Conservation (phyloP, 2,888 invertebrate genomes). For the Coleophora flavipennella region DNA sequence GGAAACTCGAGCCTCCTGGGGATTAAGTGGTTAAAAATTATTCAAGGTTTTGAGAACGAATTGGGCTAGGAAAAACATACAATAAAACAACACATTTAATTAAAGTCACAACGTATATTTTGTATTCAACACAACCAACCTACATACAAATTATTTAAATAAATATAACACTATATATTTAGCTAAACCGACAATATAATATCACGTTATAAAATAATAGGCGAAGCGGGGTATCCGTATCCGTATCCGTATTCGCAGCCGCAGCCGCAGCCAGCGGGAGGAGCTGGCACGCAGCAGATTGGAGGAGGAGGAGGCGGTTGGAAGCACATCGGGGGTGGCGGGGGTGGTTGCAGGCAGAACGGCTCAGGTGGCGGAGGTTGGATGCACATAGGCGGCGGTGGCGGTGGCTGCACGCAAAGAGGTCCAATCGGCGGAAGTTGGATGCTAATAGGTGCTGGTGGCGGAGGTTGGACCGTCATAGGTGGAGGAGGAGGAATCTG, state of each 20-base stretch:
- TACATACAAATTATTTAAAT: too few species aligned
- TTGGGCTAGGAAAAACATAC: neutral
- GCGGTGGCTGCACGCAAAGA: slow-evolving; percentile 47
- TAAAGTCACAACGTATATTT: too few species aligned
- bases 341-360: slow-evolving; percentile 45
- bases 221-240: too few species aligned
- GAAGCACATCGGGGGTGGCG: slow-evolving; percentile 44
- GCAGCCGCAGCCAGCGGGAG: slow-evolving; percentile 12
- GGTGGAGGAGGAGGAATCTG: slow-evolving; percentile 52
- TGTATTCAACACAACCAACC: too few species aligned
- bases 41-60: too few species aligned
- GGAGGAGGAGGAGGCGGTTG: slow-evolving; percentile 34
- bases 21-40: too few species aligned
- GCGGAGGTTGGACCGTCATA: slow-evolving; percentile 48
- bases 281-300: slow-evolving; percentile 20
- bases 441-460: slow-evolving; percentile 40
- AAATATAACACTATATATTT: too few species aligned
- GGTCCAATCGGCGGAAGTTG: slow-evolving; percentile 50
- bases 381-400: slow-evolving; percentile 34
- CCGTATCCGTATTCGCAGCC: neutral
- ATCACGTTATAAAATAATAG: too few species aligned
- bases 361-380: slow-evolving; percentile 37
- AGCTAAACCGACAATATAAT: too few species aligned
- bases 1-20: too few species aligned
- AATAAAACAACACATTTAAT: too few species aligned